A percentile compares a stretch with the other conserved stretches of the same genome.
These are phyloP conservation scores for Nomada fucata DNA, from an alignment of 2,888 invertebrate genomes.

Conservation along the genomic window DNA sequence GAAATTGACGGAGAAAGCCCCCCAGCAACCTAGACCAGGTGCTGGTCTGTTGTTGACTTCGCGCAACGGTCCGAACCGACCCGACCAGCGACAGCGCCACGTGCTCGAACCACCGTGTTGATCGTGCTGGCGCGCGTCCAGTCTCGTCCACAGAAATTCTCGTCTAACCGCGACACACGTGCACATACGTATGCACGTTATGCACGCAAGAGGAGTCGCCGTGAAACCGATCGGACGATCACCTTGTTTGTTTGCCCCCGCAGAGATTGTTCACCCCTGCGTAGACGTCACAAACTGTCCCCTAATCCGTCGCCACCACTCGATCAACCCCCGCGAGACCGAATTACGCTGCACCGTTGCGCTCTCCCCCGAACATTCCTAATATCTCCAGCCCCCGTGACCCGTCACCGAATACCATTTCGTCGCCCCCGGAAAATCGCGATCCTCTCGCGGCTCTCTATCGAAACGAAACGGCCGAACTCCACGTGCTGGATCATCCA, in stretches of 20 bases:
- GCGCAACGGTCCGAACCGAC: neutral
- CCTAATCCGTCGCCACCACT: neutral
- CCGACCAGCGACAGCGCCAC: conserved; percentile 31
- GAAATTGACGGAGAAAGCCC: neutral
- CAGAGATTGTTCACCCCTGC: neutral
- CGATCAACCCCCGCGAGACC: neutral
- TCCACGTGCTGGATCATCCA: no score
- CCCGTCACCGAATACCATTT: no score
- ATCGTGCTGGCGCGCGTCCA: conserved; percentile 64
- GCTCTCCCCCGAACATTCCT: neutral
- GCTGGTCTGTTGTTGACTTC: neutral
- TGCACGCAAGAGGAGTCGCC: conserved; percentile 29
- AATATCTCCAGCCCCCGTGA: no score
- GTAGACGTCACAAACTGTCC: neutral
- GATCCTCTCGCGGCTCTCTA: neutral
- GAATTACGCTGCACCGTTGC: neutral
- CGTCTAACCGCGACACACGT: neutral
- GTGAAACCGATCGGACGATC: neutral
- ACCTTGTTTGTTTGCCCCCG: neutral
- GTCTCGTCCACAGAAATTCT: conserved; percentile 34
- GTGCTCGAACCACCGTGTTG: conserved; percentile 51
- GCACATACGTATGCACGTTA: neutral
- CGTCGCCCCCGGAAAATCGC: neutral
- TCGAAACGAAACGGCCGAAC: no score
- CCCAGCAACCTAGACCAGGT: neutral